Evolutionary conservation across 2,113 vertebrate genomes (phyloP), one percentile per base, ranked within the genome.

Genomic region (Probosciger aterrimus): DNA sequence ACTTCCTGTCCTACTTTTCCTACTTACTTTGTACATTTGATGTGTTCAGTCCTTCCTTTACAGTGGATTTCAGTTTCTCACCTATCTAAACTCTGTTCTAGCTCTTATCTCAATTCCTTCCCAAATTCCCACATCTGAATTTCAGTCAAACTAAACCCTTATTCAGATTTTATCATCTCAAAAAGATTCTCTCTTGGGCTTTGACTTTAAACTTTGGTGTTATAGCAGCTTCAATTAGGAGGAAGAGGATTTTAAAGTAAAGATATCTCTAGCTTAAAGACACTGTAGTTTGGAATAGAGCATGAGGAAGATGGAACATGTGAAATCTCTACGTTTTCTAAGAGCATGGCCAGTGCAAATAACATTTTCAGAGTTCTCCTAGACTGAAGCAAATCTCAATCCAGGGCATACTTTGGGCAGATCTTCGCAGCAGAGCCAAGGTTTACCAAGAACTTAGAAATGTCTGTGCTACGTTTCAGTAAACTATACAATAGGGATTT

Each of bases 1-100:
- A 67, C 39, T 91, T 78, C 88, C 75, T 71, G 91, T 71, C 83
- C 91, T 86, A 93, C 82, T 92, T 92, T 74, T 80, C 60, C 60
- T 78, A 33, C 43, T 81, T 74, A 37, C 30, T 87, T 79, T 70
- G 55, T 50, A 59, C 10, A 65, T 69, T 60, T 74, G 17, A 49
- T 53, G 30, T 46, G 35, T 67, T 31, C 44, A 49, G 62, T 46
- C 57, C 39, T 76, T 88, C 31, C 82, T 69, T 37, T 59, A 88
- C 19, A 83, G 23, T 12, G 19, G 49, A 77, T 74, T 90, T 63
- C 73, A 82, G 52, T 89, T 77, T 74, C 79, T 37, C 37, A 60
- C 33, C 31, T 60, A 64, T 11, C 67, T 93, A 18, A 87, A 82
- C 49, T 65, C 50, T 43, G 8, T 46, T 5, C 6, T 14, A 90